phyloP scores from a whole-genome alignment of 1,140 invertebrate genomes.

The Nautilus pompilius region DNA sequence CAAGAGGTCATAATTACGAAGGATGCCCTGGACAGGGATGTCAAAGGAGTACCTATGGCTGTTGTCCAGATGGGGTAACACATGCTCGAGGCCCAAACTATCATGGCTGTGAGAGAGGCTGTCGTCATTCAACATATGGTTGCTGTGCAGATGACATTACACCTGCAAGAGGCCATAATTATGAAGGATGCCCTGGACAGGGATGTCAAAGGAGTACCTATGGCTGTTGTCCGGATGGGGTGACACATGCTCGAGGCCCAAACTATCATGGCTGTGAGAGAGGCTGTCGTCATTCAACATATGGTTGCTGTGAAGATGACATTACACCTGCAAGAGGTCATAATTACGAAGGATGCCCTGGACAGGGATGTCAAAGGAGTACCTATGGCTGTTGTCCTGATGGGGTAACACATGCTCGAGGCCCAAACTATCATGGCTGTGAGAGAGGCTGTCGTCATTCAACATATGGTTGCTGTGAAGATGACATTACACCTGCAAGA shows the following conservation, averaged over 20 bases:
- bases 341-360: neutral
- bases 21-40: too few relatives aligned
- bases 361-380: too few relatives aligned
- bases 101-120: constrained; percentile 59
- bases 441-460: too few relatives aligned
- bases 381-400: too few relatives aligned
- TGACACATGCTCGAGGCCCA: constrained; percentile 44
- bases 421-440: too few relatives aligned
- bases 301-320: constrained; percentile 19
- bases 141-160: constrained; percentile 14
- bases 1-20: neutral
- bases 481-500: constrained; percentile 8
- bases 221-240: constrained; percentile 54
- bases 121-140: too few relatives aligned
- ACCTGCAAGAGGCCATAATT: neutral
- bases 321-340: constrained; percentile 3
- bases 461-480: constrained; percentile 20
- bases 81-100: constrained; percentile 67
- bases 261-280: constrained; percentile 47
- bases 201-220: constrained; percentile 17
- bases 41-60: too few relatives aligned
- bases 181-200: neutral
- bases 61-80: constrained; percentile 85
- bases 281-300: too few relatives aligned
- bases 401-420: too few relatives aligned